Evolutionary conservation across 2,113 vertebrate species (phyloP).

Genomic region (Phyllostomus hastatus): DNA sequence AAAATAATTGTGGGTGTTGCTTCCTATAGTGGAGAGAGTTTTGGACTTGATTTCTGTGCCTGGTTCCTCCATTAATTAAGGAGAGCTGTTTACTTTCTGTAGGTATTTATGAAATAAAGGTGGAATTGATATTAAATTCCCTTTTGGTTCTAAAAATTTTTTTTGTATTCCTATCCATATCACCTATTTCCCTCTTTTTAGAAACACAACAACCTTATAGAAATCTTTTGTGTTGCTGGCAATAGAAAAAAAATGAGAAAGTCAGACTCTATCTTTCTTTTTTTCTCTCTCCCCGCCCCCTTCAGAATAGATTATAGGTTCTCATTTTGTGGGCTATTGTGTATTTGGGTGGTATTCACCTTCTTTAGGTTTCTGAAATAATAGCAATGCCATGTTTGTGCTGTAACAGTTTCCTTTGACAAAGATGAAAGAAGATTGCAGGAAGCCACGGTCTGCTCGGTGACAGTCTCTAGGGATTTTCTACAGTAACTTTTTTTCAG

Average conservation of each 20-base stretch:
- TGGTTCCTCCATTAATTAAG: background rate
- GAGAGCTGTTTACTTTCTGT: background rate
- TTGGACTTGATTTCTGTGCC: background rate
- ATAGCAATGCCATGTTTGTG: constrained; percentile 11
- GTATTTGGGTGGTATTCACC: background rate
- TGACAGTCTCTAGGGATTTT: constrained; percentile 16
- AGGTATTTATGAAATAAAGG: constrained; percentile 31
- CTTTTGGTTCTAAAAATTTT: constrained; percentile 24
- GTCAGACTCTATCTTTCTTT: background rate
- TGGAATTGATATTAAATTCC: constrained; percentile 16
- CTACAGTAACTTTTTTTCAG: constrained; percentile 46
- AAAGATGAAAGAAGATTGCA: constrained; percentile 61
- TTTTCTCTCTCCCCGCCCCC: background rate
- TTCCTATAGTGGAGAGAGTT: background rate
- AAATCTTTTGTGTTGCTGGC: constrained; percentile 5
- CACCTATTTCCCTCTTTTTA: constrained; percentile 3
- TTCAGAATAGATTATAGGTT: constrained; percentile 7
- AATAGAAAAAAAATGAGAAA: background rate
- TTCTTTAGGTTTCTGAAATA: constrained; percentile 36
- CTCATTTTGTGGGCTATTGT: constrained; percentile 26
- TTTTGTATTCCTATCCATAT: constrained; percentile 8
- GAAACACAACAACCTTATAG: background rate
- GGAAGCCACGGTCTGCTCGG: constrained; percentile 22
- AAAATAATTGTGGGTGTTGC: background rate
- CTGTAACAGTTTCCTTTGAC: constrained; percentile 38